A percentile compares a stretch with the other conserved stretches of the same genome.
phyloP scores from a whole-genome alignment of 2,113 vertebrate genomes.

The Paralichthys olivaceus region DNA sequence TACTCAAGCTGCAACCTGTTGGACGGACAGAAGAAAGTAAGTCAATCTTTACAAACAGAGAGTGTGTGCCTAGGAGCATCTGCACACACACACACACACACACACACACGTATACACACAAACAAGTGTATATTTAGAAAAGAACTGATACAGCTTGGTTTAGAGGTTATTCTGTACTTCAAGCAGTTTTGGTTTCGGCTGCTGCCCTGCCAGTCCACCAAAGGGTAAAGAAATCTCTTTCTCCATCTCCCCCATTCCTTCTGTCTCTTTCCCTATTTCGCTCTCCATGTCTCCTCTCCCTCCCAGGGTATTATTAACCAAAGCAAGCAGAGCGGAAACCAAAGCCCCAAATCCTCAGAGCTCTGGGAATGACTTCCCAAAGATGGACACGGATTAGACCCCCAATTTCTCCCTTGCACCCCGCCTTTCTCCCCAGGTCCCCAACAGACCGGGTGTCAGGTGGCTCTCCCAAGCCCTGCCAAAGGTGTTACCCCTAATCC shows the following conservation, averaged over 20 bases:
- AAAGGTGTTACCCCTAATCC: slow-evolving; percentile 99
- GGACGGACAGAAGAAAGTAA: slow-evolving; percentile 63
- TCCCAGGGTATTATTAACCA: slow-evolving; percentile 96
- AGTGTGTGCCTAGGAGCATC: slow-evolving; percentile 34
- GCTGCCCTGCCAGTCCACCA: slow-evolving; percentile 69
- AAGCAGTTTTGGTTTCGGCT: slow-evolving; percentile 49
- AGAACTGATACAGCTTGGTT: slow-evolving; percentile 34
- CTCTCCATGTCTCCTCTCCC: slow-evolving; percentile 81
- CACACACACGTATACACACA: slow-evolving; percentile 27
- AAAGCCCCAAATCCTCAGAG: slow-evolving; percentile 87
- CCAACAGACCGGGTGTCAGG: slow-evolving; percentile 97
- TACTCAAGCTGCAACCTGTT: slow-evolving; percentile 75
- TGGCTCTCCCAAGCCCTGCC: slow-evolving; percentile 90
- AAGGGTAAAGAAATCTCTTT: slow-evolving; percentile 75
- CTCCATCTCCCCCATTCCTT: slow-evolving; percentile 72
- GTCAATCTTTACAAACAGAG: slow-evolving; percentile 73
- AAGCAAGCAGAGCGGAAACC: slow-evolving; percentile 92
- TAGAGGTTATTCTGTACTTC: slow-evolving; percentile 54
- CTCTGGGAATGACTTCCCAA: slow-evolving; percentile 96
- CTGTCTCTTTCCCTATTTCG: slow-evolving; percentile 73
- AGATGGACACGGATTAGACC: slow-evolving; percentile 98
- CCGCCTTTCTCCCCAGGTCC: slow-evolving; percentile 77
- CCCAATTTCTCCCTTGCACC: slow-evolving; percentile 73
- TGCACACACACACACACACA: neutral
- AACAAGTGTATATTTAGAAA: slow-evolving; percentile 27